Evolutionary conservation across 1,140 invertebrate genomes (phyloP), one percentile per base, ranked within the genome.

Genomic region (Drosophila lacertosa): DNA sequence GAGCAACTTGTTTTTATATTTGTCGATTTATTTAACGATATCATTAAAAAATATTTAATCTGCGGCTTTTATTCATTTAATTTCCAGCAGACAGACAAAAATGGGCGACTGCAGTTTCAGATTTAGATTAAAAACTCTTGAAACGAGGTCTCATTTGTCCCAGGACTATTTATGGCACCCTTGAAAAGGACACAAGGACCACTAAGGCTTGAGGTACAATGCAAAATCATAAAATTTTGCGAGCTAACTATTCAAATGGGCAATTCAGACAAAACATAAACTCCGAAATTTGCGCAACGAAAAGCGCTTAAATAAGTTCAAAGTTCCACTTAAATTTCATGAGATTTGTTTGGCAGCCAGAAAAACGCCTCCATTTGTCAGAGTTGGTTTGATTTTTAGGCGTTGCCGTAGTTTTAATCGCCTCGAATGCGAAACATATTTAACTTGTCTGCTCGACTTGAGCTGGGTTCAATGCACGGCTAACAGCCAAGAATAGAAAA

Each of bases 361-460:
- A 29, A 59, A 58, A 58, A 33, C 51, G 32, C 29, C 33, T 47
- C 20, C 15, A 16, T 58, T 48, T 65, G 53, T 65, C 62, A 51
- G 47, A 6, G 13, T 29, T 35, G 11, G 44, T 10, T 33, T 44
- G 7, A n/a, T n/a, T n/a, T n/a, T n/a, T 47, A 29, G 57, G 47
- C 39, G 29, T 39, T 51, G 26, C 4, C 32, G 33, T 42, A 32
- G 35, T 40, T 64, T 42, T 69, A 64, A 69, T 63, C 32, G 50
- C 42, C 32, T 45, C 45, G 29, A 62, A 29, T 18, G 65, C 65
- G 54, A 22, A 70, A 70, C 74, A 76, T 76, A 76, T 76, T 77
- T 57, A 76, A 64, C 76, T 70, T 29, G 37, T 48, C 51, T 51
- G 29, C 3, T 22, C 2, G 22, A 16, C 32, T 33, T 35, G 55